Base-by-base conservation (phyloP, 2,888 invertebrate genomes). In the Phortica magna region DNA sequence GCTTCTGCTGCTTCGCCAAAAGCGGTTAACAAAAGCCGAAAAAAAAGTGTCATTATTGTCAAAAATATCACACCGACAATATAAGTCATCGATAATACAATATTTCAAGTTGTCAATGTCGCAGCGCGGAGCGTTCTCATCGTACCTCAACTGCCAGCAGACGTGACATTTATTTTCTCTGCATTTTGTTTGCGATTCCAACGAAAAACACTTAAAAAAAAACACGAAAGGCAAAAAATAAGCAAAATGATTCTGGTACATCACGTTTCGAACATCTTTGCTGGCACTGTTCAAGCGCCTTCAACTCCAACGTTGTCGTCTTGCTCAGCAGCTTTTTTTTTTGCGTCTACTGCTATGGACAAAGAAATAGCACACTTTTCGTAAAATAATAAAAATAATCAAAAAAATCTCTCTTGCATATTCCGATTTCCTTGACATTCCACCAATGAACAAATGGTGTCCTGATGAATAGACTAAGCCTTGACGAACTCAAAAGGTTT, bases 1-100 rank as follows among this genome's bases (percentile, higher is more conserved):
- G 7, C 39, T 65, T 22, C 65, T 31, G 6, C 19, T 48, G 3
- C 41, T 22, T 65, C 41, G 22, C 31, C 41, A 9, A 31, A 65
- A 10, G 48, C 71, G 48, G 6, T 6, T 19, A 71, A 53, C 43
- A 53, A 17, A 53, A 41, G 17, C n/a, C 9, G n/a, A 48, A 42
- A 48, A 19, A 57, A 17, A 75, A 77, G 77, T 83, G 81, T 82
- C 84, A 86, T 85, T 84, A 85, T 80, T 86, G 85, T 85, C 85
- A 79, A 74, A 83, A 81, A 78, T 82, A 77, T 75, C 83, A 43
- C 83, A 81, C 83, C 82, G 84, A 79, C 83, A 86, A 82, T 85
- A 81, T 71, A 84, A 76, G 73, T 78, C 79, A 83, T 83, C 83
- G 78, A 84, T 87, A 85, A 80, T 82, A 81, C 83, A 83, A 85